A percentile compares a stretch with the other conserved stretches of the same genome.
phyloP scores from a whole-genome alignment of 2,888 invertebrate species.

The Caenorhabditis plicata region DNA sequence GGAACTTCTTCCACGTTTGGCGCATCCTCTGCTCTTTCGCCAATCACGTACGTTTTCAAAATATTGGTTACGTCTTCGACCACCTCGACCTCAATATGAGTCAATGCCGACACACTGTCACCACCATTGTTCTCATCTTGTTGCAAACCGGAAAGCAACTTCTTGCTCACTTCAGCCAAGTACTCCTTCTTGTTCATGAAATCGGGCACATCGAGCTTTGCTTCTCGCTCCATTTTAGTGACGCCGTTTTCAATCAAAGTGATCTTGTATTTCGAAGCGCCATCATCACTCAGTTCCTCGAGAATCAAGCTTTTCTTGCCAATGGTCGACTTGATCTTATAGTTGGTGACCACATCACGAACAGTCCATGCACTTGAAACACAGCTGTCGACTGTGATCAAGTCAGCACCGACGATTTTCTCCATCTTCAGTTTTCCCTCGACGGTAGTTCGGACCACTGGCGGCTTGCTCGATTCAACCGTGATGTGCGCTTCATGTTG shows the following conservation, averaged over 20 bases:
- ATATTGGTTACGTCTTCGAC: conserved; percentile 64
- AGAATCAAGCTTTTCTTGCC: conserved; percentile 54
- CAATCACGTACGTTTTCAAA: conserved; percentile 63
- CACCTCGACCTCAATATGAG: conserved; percentile 62
- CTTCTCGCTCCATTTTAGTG: conserved; percentile 58
- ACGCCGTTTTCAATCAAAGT: conserved; percentile 61
- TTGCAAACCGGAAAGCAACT: conserved; percentile 36
- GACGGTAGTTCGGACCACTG: conserved; percentile 58
- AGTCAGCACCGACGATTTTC: conserved; percentile 57
- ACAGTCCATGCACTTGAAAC: conserved; percentile 59
- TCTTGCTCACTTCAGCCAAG: conserved; percentile 47
- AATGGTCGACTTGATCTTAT: conserved; percentile 61
- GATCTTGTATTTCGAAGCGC: conserved; percentile 48
- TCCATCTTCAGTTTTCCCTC: conserved; percentile 64
- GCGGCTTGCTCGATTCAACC: background rate
- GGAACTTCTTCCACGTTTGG: conserved; percentile 34
- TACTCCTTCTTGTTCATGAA: conserved; percentile 56
- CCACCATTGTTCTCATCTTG: too few relatives aligned
- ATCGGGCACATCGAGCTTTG: conserved; percentile 56
- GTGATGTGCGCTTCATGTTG: background rate
- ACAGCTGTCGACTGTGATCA: conserved; percentile 55
- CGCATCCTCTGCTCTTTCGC: conserved; percentile 55
- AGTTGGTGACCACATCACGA: conserved; percentile 61
- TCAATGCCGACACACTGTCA: conserved; percentile 56
- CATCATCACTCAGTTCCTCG: conserved; percentile 51